phyloP scores from a whole-genome alignment of 2,797 vertebrate species.

The Eulemur coronatus region DNA sequence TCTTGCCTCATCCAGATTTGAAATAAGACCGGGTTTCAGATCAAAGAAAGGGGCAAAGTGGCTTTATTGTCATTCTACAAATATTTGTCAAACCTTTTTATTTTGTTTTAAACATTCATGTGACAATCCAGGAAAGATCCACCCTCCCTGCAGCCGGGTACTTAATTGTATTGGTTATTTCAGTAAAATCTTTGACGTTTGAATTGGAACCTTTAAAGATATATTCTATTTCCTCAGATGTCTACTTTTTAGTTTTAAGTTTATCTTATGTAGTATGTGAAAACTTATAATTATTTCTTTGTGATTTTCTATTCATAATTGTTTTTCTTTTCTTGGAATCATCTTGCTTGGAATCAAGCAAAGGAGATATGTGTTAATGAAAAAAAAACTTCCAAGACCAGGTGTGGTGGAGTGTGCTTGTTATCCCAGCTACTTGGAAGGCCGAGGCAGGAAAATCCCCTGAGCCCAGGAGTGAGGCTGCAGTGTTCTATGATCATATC shows the following conservation, averaged over 20 bases:
- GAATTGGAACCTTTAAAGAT: background rate
- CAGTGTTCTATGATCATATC: background rate
- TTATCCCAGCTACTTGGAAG: background rate
- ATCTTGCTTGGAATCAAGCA: background rate
- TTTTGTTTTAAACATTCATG: background rate
- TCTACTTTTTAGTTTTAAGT: constrained; percentile 32
- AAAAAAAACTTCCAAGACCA: background rate
- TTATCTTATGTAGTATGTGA: constrained; percentile 68
- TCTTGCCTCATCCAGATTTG: background rate
- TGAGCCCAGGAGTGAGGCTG: background rate
- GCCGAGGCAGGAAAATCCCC: background rate
- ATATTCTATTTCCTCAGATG: constrained; percentile 21
- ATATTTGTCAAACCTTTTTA: background rate
- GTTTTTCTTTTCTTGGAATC: constrained; percentile 56
- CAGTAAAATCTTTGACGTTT: background rate
- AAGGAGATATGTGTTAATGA: background rate
- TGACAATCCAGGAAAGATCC: background rate
- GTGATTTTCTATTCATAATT: constrained; percentile 51
- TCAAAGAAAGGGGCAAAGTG: background rate
- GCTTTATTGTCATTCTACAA: background rate
- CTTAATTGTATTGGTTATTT: background rate
- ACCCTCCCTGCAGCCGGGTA: fast-evolving
- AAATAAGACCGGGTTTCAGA: constrained; percentile 4
- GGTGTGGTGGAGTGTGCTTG: background rate
- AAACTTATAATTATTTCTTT: constrained; percentile 52